Evolutionary conservation across 2,797 vertebrate genomes (phyloP).

Genomic region (Sparidentex hasta): DNA sequence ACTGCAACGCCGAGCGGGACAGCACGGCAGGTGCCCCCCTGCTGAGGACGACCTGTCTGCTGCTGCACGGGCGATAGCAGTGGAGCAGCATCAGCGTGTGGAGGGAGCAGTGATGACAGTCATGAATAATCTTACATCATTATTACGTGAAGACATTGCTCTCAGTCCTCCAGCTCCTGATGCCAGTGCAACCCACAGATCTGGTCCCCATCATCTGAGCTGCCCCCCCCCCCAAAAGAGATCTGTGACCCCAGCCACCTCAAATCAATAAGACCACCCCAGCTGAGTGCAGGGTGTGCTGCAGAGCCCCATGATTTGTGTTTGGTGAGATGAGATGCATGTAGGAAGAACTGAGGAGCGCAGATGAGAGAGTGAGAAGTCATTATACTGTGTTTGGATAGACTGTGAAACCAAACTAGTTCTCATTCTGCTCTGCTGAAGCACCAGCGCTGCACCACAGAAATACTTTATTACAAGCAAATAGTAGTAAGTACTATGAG

Average conservation of each 20-base stretch:
- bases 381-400: not conserved
- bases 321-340: not conserved
- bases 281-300: conserved; percentile 11
- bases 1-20: conserved; percentile 67
- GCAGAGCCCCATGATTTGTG: conserved; percentile 23
- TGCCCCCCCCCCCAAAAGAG: not conserved
- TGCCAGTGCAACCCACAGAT: not conserved
- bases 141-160: conserved; percentile 31
- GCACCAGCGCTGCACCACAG: not conserved
- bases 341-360: conserved; percentile 8
- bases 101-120: conserved; percentile 39
- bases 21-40: conserved; percentile 66
- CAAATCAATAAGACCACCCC: not conserved
- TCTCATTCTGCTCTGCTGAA: conserved; percentile 4
- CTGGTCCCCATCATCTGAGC: not conserved
- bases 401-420: not conserved
- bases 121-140: conserved; percentile 70
- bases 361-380: conserved; percentile 7
- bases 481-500: not conserved
- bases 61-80: conserved; percentile 30
- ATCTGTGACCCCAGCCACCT: not conserved
- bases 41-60: conserved; percentile 60
- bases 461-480: not conserved
- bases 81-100: conserved; percentile 47
- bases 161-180: conserved; percentile 1